Evolutionary conservation across 2,113 vertebrate species (phyloP), one percentile per base, ranked within the genome.

Genomic region (Stigmatopora argus): DNA sequence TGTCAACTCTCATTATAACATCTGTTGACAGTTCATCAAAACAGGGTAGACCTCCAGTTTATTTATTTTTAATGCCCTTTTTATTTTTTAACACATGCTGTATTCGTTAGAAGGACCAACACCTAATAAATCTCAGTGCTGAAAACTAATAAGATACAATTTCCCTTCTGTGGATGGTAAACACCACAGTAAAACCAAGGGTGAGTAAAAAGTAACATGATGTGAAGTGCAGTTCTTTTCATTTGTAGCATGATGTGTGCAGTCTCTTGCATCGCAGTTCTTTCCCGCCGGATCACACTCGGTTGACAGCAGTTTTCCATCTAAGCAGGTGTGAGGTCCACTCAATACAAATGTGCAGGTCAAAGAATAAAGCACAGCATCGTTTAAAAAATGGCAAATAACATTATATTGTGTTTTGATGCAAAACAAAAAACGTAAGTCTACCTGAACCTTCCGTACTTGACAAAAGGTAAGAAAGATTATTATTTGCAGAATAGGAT

Each of bases 401-500:
- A 38, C 35, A 4, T 38, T 41, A 10, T 10, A 41, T 41, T 10
- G 38, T 41, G 38, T 41, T 41, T 41, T 10, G 38, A 8, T 41
- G 38, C 38, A 41, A 8, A 41, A 41, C 6, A 41, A 41, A 41
- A 41, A 41, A 41, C 6, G 26, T 31, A 31, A 3, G 3, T 31
- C 26, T 31, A 31, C 26, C 26, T 31, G 26, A 31, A 31, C 26
- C 26, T 31, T 31, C 26, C 3, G 26, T 31, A 7, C 66, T 65
- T 72, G 66, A 77, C 68, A 70, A 44, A 58, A 41, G 74, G 75
- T 5, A 72, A 66, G 62, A 41, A 55, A n/a, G 73, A 65, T 57
- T 55, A 72, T 26, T 66, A 73, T 66, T 66, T 83, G 65, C 71
- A 70, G 41, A 77, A 79, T 52, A 69, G 47, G 4, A 49, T 67